Evolutionary conservation across 2,113 vertebrate species (phyloP), one percentile per base, ranked within the genome.

Genomic region (Platichthys flesus): DNA sequence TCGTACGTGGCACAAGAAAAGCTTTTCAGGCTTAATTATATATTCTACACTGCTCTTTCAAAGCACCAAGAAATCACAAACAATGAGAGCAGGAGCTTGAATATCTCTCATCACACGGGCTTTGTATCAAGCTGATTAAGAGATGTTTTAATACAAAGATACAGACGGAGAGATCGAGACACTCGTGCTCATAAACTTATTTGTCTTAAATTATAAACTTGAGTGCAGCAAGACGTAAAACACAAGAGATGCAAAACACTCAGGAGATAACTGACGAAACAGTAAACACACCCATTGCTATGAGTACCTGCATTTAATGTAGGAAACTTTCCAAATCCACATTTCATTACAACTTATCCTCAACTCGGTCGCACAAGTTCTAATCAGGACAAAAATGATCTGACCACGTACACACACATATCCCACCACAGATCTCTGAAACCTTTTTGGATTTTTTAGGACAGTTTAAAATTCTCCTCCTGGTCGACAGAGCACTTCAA

Each of bases 21-120:
- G 28, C 20, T 31, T 80, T 73, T 74, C 75, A 76, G 35, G 52
- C 55, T 63, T 71, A 67, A 85, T 71, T 79, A 85, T 49, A 12
- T 66, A n/a, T 74, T 14, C 66, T 67, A 59, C 59, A 51, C 14
- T 59, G 54, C 61, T 72, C 5, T 74, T 24, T 54, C 51, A n/a
- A 20, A 54, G 20, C 20, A 21, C 6, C 9, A 8, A 54, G 5
- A 56, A 40, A 55, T 58, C 57, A 20, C 51, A 61, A 9, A 58
- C 23, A 66, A 12, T 28, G 28, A 42, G 59, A 78, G 76, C 52
- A 59, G 15, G 57, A 56, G 55, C 67, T 52, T 20, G 26, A 15
- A 16, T 64, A 55, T 71, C 60, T 58, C 31, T 0, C 12, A 54
- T 71, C 40, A 26, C 15, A 9, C 18, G 16, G 7, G 1, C 20